These are phyloP conservation scores for Neopelma chrysocephalum DNA, from an alignment of 2,797 vertebrate species.

Conservation along the genomic window DNA sequence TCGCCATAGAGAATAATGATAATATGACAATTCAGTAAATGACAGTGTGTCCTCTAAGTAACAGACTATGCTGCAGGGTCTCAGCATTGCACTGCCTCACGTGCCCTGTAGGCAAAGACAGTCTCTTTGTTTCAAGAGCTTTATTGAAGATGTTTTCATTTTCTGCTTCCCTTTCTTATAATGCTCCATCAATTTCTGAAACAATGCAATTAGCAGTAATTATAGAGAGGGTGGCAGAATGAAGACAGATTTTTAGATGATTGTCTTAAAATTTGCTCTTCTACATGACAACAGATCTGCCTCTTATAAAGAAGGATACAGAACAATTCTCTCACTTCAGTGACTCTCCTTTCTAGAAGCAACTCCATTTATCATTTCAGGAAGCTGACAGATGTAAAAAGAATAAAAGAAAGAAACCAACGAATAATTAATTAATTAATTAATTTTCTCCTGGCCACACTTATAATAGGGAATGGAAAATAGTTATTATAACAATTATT, in stretches of 20 bases:
- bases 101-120: neutral
- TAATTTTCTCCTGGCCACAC: neutral
- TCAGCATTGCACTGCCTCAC: neutral
- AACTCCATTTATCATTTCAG: neutral
- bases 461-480: neutral
- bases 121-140: neutral
- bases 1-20: neutral
- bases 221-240: neutral
- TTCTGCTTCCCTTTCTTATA: neutral
- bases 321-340: neutral
- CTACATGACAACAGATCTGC: neutral
- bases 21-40: neutral
- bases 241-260: neutral
- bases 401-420: neutral
- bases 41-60: neutral
- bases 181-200: neutral
- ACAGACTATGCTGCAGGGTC: neutral
- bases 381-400: neutral
- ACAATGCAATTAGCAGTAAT: constrained; percentile 22
- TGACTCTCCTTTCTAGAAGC: neutral
- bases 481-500: neutral
- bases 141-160: neutral
- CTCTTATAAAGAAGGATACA: neutral
- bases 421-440: neutral
- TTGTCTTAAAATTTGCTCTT: constrained; percentile 16